Evolutionary conservation across 2,797 vertebrate genomes (phyloP).

Genomic region (Syngnathus rostellatus): DNA sequence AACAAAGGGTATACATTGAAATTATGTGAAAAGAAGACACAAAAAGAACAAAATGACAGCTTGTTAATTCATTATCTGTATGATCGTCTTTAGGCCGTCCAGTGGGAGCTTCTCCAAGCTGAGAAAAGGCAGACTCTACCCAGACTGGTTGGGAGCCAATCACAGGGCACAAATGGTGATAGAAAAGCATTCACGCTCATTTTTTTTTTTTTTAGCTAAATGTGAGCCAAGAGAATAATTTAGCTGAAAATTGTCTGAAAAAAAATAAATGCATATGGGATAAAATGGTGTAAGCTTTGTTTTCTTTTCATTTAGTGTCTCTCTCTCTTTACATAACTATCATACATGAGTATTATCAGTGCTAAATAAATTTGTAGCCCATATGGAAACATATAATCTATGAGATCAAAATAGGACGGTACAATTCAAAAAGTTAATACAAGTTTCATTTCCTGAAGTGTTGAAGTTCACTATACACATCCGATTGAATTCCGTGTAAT

Average conservation of each 20-base stretch:
- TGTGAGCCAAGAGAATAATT: neutral
- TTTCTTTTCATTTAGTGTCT: neutral
- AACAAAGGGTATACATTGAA: neutral
- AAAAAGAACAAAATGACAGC: neutral
- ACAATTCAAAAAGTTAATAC: neutral
- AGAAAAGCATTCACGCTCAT: neutral
- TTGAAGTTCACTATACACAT: conserved; percentile 72
- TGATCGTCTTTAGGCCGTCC: neutral
- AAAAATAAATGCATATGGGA: neutral
- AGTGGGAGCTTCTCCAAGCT: neutral
- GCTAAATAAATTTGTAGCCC: neutral
- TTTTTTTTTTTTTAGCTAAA: neutral
- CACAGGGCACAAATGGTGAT: neutral
- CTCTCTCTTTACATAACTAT: neutral
- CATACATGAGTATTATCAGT: neutral
- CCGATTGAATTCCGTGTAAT: conserved; percentile 70
- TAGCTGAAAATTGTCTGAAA: neutral
- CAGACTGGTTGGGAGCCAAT: neutral
- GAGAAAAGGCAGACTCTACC: neutral
- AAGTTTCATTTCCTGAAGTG: conserved; percentile 61
- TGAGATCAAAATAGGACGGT: neutral
- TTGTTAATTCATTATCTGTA: neutral
- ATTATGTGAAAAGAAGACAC: neutral
- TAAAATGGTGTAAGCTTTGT: neutral
- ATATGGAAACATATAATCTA: neutral